A percentile compares a stretch with the other conserved stretches of the same genome.
These are phyloP conservation scores for Mallotus villosus DNA, from an alignment of 2,797 vertebrate genomes.

Conservation along the genomic window DNA sequence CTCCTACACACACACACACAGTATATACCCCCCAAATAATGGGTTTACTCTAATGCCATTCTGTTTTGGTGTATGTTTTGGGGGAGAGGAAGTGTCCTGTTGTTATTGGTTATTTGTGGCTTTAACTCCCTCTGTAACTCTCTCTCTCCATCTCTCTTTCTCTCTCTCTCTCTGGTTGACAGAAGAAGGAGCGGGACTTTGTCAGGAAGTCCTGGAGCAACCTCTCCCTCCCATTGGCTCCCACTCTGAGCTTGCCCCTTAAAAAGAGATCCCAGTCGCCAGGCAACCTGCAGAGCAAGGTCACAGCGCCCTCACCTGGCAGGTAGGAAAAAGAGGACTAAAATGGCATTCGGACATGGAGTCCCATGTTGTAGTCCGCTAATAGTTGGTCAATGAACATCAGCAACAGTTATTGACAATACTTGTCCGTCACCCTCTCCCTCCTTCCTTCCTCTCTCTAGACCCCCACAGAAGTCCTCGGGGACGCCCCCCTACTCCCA, in stretches of 20 bases:
- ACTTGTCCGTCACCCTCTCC: not conserved
- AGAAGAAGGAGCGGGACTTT: conserved; percentile 75
- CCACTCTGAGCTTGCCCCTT: conserved; percentile 57
- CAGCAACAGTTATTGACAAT: not conserved
- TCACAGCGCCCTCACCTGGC: conserved; percentile 77
- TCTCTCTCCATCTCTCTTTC: not conserved
- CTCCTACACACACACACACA: not conserved
- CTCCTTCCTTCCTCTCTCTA: not conserved
- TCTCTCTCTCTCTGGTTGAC: conserved; percentile 49
- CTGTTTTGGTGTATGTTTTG: not conserved
- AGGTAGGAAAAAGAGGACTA: conserved; percentile 73
- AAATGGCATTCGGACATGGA: not conserved
- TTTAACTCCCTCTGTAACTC: not conserved
- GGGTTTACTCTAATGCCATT: not conserved
- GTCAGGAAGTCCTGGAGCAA: conserved; percentile 83
- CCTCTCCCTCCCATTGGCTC: conserved; percentile 71
- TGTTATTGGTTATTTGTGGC: not conserved
- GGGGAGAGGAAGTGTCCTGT: not conserved
- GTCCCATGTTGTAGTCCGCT: not conserved
- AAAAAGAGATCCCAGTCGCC: conserved; percentile 77
- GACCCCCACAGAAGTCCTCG: not conserved
- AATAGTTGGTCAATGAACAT: not conserved
- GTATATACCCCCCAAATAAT: not conserved
- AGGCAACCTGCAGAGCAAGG: conserved; percentile 76
- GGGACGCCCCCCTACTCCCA: conserved; percentile 62